Percentiles rank a stretch among this genome's conserved stretches.
phyloP scores from a whole-genome alignment of 2,113 vertebrate species.

The Oxyura jamaicensis region DNA sequence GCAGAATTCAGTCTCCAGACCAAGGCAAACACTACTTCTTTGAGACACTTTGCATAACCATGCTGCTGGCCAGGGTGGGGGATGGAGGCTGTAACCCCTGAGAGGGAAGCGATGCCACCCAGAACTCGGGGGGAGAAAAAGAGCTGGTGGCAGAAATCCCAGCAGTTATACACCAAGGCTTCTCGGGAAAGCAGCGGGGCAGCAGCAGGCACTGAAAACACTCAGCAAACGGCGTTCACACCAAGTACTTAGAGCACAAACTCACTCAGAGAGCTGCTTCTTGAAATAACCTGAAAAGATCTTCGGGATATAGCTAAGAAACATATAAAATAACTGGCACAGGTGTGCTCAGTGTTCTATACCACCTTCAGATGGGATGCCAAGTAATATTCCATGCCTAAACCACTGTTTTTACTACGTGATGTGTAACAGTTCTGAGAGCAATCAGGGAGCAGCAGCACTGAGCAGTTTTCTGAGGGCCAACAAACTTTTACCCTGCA shows the following conservation, averaged over 20 bases:
- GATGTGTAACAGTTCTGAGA: not conserved
- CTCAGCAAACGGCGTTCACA: not conserved
- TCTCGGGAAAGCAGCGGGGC: not conserved
- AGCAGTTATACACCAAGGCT: not conserved
- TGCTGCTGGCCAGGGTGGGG: not conserved
- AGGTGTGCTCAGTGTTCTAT: not conserved
- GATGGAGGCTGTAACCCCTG: accelerated
- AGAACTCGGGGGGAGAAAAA: not conserved
- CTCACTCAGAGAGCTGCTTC: not conserved
- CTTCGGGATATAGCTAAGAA: not conserved
- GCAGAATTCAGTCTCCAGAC: slow-evolving; percentile 5
- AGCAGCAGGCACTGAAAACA: not conserved
- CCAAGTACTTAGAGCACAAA: not conserved
- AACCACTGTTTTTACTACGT: not conserved
- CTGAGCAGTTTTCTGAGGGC: not conserved
- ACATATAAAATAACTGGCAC: not conserved
- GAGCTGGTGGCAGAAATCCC: not conserved
- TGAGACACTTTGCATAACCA: not conserved
- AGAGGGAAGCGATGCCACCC: not conserved
- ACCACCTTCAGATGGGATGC: not conserved
- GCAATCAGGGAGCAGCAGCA: not conserved
- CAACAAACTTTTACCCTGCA: not conserved
- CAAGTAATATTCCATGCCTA: not conserved
- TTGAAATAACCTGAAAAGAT: not conserved
- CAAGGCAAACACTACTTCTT: slow-evolving; percentile 7